phyloP scores from a whole-genome alignment of 2,113 vertebrate genomes.

The Phrynocephalus versicolor region DNA sequence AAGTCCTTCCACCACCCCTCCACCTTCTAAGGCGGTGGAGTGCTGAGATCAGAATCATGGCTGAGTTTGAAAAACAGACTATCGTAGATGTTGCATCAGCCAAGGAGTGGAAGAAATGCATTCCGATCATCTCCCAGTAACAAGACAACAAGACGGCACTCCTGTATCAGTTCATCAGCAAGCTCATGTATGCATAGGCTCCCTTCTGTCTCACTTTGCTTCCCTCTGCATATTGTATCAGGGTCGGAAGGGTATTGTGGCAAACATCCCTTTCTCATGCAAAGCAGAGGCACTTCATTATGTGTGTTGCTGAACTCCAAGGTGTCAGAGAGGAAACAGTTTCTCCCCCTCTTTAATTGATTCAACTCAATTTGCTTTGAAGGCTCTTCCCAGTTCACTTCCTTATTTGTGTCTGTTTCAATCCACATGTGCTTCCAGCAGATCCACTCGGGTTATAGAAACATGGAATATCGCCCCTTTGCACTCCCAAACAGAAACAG shows the following conservation, averaged over 20 bases:
- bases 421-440: not conserved
- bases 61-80: not conserved
- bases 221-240: not conserved
- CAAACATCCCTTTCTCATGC: not conserved
- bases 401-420: not conserved
- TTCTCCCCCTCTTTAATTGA: conserved; percentile 10
- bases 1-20: no score
- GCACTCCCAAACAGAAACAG: not conserved
- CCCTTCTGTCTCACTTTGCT: not conserved
- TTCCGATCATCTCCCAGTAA: not conserved
- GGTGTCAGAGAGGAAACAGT: not conserved
- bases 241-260: no score
- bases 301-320: not conserved
- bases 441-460: not conserved
- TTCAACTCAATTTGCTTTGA: not conserved
- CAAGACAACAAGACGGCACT: not conserved
- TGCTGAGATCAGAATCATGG: not conserved
- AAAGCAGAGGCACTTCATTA: not conserved
- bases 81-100: not conserved
- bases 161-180: not conserved
- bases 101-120: not conserved
- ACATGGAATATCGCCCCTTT: not conserved
- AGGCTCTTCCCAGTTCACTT: not conserved
- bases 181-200: not conserved
- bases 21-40: no score